phyloP scores from a whole-genome alignment of 92 coral and sea anemone species.

The Epizoanthus stellaris region DNA sequence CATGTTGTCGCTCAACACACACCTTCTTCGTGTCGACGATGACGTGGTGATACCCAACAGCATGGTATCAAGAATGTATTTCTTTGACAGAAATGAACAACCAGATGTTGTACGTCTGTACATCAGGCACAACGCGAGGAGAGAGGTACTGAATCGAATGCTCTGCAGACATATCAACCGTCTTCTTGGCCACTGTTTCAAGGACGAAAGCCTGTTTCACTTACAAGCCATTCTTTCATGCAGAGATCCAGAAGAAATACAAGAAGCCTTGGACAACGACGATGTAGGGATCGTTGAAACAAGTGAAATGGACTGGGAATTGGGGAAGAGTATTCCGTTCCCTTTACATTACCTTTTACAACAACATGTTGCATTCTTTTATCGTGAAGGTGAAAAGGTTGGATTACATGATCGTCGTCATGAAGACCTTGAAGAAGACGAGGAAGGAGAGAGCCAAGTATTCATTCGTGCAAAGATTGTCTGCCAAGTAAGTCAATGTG shows the following conservation, averaged over 20 bases:
- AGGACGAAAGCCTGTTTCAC: constrained; percentile 41
- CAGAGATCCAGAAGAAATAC: constrained; percentile 57
- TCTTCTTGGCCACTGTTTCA: constrained; percentile 54
- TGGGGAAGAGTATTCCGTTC: constrained; percentile 65
- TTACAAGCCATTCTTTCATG: constrained; percentile 46
- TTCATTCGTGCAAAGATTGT: constrained; percentile 27
- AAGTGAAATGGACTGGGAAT: constrained; percentile 7
- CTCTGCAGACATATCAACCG: constrained; percentile 64
- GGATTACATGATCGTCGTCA: constrained; percentile 43
- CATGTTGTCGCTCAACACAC: constrained; percentile 66
- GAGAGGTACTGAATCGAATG: constrained; percentile 17
- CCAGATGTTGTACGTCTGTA: constrained; percentile 42
- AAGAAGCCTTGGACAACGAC: constrained; percentile 53
- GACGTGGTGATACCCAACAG: constrained; percentile 41
- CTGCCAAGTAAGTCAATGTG: neutral
- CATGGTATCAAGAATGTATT: neutral
- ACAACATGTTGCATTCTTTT: constrained; percentile 67
- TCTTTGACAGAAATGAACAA: constrained; percentile 42
- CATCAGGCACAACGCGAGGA: constrained; percentile 67
- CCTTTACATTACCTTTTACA: constrained; percentile 61
- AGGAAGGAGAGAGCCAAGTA: neutral
- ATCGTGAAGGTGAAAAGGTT: constrained; percentile 75
- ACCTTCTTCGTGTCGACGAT: constrained; percentile 44
- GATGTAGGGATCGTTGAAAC: constrained; percentile 56
- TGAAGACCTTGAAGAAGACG: neutral